phyloP scores from a whole-genome alignment of 37 sponge, comb jelly and placozoan genomes.

The Diacarnus erythraeanus region DNA sequence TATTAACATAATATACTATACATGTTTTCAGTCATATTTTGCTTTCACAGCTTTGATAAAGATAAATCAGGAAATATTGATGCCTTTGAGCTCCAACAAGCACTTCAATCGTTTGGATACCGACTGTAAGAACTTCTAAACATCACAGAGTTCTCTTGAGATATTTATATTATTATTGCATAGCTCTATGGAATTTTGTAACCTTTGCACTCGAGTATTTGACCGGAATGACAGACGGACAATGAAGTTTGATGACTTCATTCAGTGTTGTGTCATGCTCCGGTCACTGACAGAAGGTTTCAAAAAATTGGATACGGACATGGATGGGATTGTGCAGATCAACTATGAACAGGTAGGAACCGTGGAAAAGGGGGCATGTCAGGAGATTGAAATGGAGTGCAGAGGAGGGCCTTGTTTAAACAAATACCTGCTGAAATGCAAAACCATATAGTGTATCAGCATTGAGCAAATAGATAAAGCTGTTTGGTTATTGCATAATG shows the following conservation, averaged over 20 bases:
- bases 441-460: no score
- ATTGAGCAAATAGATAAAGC: no score
- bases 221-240: conserved; percentile 70
- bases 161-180: not conserved
- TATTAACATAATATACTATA: no score
- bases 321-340: conserved; percentile 65
- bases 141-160: conserved; percentile 25
- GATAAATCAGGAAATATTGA: conserved; percentile 88
- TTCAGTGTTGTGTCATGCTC: conserved; percentile 95
- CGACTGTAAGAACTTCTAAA: conserved; percentile 64
- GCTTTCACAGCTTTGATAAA: conserved; percentile 72
- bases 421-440: no score
- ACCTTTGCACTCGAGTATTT: conserved; percentile 82
- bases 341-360: conserved; percentile 85
- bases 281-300: conserved; percentile 82
- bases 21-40: no score
- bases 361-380: no score
- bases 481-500: no score
- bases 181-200: conserved; percentile 83
- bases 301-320: conserved; percentile 64
- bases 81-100: conserved; percentile 78
- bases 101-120: conserved; percentile 87
- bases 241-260: conserved; percentile 97
- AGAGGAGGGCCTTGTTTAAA: no score
- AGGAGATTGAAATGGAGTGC: no score